A percentile compares a stretch with the other conserved stretches of the same genome.
Evolutionary conservation across 2,888 invertebrate genomes (phyloP).

Genomic region (Rotaria magnacalcarata): DNA sequence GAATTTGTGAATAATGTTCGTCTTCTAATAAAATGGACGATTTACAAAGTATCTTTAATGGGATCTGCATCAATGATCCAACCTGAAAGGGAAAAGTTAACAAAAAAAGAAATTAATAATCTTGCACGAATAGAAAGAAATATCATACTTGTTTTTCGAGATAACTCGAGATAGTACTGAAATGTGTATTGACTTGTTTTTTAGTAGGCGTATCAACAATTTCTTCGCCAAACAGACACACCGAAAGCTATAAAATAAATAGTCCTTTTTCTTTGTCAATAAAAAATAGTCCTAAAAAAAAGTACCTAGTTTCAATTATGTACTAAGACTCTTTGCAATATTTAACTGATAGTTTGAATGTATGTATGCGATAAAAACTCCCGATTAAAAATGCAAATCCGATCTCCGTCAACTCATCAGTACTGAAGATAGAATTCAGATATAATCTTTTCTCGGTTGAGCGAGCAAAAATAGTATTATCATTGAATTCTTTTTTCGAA

Average conservation of each 20-base stretch:
- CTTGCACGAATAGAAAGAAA: not conserved
- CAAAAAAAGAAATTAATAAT: not conserved
- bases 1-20: conserved; percentile 75
- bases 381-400: no score
- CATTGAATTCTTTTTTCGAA: no score
- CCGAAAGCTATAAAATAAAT: not conserved
- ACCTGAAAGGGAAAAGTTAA: not conserved
- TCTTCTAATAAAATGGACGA: conserved; percentile 81
- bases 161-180: not conserved
- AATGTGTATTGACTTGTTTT: not conserved
- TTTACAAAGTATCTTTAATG: conserved; percentile 78
- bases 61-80: conserved; percentile 54
- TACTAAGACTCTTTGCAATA: no score
- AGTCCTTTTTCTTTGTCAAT: no score
- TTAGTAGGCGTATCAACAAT: not conserved
- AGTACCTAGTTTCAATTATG: no score
- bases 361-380: no score
- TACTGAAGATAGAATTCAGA: no score
- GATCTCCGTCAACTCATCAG: no score
- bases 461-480: no score
- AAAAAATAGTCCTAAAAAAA: not conserved
- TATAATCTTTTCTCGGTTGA: no score
- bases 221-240: not conserved
- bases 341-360: no score
- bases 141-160: not conserved